These are phyloP conservation scores for Talpa occidentalis DNA, from an alignment of 2,113 vertebrate genomes.

Conservation along the genomic window DNA sequence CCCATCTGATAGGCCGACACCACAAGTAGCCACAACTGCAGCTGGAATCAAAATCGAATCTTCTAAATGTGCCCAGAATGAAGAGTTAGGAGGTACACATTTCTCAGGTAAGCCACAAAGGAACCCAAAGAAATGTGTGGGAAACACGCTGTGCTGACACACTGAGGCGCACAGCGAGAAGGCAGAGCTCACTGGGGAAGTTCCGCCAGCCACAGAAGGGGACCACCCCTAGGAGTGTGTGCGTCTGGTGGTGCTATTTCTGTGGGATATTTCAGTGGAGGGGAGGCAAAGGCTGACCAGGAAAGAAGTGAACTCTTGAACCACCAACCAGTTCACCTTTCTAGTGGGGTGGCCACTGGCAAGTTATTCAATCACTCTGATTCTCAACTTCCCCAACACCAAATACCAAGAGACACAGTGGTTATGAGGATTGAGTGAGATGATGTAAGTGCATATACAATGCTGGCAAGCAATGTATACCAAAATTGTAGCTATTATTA, in stretches of 20 bases:
- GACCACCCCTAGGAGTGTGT: no score
- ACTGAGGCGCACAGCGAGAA: not conserved
- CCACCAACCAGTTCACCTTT: constrained; percentile 4
- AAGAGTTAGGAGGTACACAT: not conserved
- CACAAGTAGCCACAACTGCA: not conserved
- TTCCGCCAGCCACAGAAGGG: no score
- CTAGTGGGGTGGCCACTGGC: not conserved
- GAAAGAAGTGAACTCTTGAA: not conserved
- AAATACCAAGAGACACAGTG: not conserved
- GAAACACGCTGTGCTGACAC: not conserved
- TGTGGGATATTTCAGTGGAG: not conserved
- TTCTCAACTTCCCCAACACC: not conserved
- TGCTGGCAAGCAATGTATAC: not conserved
- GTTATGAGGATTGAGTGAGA: not conserved
- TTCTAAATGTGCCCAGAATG: not conserved
- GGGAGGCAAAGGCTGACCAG: not conserved
- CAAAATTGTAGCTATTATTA: not conserved
- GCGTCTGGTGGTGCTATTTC: not conserved
- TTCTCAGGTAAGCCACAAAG: not conserved
- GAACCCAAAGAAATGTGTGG: not conserved
- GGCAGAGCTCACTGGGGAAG: not conserved
- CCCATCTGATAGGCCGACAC: not conserved
- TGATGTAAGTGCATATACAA: not conserved
- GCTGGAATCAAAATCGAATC: not conserved
- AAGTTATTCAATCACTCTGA: not conserved